A percentile compares a stretch with the other conserved stretches of the same genome.
phyloP scores from a whole-genome alignment of 2,888 invertebrate genomes.

The Metalampra italica region DNA sequence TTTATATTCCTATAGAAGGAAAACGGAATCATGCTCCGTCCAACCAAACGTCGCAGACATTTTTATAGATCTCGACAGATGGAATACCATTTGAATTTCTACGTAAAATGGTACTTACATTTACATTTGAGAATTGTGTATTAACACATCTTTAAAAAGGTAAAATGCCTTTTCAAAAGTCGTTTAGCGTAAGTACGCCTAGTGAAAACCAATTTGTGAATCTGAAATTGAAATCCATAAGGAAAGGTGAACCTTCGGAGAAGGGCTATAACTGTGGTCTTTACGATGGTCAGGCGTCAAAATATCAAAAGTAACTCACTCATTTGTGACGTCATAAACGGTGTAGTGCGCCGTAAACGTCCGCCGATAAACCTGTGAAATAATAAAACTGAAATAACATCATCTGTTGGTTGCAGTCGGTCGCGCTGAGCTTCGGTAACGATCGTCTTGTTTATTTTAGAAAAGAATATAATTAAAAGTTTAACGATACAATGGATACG shows the following conservation, averaged over 20 bases:
- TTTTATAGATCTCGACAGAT: slow-evolving; percentile 26
- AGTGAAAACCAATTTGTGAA: slow-evolving; percentile 41
- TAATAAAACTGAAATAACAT: slow-evolving; percentile 32
- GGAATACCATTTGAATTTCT: slow-evolving; percentile 18
- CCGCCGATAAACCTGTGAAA: slow-evolving; percentile 88
- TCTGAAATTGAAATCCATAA: slow-evolving; percentile 42
- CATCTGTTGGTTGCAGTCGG: slow-evolving; percentile 5
- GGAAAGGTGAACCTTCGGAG: slow-evolving; percentile 35
- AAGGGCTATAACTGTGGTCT: slow-evolving; percentile 31
- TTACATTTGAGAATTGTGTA: background rate
- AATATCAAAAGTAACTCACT: slow-evolving; percentile 81
- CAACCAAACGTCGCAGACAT: slow-evolving; percentile 19
- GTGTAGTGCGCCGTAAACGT: slow-evolving; percentile 93
- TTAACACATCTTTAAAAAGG: background rate
- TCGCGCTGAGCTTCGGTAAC: slow-evolving; percentile 23
- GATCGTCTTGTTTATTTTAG: slow-evolving; percentile 24
- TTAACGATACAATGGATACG: slow-evolving; percentile 19
- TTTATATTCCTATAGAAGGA: slow-evolving; percentile 26
- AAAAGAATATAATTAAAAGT: slow-evolving; percentile 37
- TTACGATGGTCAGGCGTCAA: slow-evolving; percentile 34
- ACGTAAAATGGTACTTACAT: slow-evolving; percentile 10
- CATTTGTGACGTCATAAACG: slow-evolving; percentile 93
- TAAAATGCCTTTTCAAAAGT: slow-evolving; percentile 15
- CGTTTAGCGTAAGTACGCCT: slow-evolving; percentile 31
- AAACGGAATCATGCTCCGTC: slow-evolving; percentile 23